Evolutionary conservation across 2,888 invertebrate genomes (phyloP), one percentile per base, ranked within the genome.

Genomic region (Eupithecia subumbrata): DNA sequence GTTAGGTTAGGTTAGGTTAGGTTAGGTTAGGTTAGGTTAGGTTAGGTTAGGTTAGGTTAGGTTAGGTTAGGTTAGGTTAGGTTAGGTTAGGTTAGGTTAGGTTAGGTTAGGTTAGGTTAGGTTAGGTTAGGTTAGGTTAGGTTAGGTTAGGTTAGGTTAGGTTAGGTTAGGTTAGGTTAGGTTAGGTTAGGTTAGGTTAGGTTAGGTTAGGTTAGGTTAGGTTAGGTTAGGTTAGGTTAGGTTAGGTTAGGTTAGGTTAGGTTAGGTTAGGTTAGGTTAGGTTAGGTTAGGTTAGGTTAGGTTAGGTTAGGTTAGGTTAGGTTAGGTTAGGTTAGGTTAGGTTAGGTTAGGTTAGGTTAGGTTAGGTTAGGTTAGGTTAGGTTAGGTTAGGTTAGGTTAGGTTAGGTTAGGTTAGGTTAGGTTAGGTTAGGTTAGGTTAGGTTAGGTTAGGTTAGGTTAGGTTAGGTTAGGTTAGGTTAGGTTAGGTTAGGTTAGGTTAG

Each of bases 401-500:
- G 77, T 80, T 77, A 74, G 76, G 76, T 79, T 77, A 72, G 77
- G 77, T 76, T 77, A 74, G 78, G 74, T 76, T 76, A 73, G 76
- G 77, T 76, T 77, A 75, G 74, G 75, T 75, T 73, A 73, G 66
- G 75, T 72, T 79, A 79, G 80, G 79, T 79, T 79, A 78, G 79
- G 78, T 78, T 77, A 81, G 79, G 79, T 80, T 80, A 79, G 81
- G 81, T 80, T 80, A 78, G 79, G 78, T 80, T 80, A 77, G 82
- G 80, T 81, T 82, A 80, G 80, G 80, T 80, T 79, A 80, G 80
- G 82, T 82, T 80, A 80, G 79, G 80, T 83, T n/a, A n/a, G n/a
- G n/a, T n/a, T n/a, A n/a, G n/a, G n/a, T n/a, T n/a, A n/a, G n/a
- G n/a, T n/a, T n/a, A n/a, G n/a, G n/a, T n/a, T n/a, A n/a, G n/a